Base-by-base conservation (phyloP, 2,888 invertebrate genomes). In the Steinernema hermaphroditum region DNA sequence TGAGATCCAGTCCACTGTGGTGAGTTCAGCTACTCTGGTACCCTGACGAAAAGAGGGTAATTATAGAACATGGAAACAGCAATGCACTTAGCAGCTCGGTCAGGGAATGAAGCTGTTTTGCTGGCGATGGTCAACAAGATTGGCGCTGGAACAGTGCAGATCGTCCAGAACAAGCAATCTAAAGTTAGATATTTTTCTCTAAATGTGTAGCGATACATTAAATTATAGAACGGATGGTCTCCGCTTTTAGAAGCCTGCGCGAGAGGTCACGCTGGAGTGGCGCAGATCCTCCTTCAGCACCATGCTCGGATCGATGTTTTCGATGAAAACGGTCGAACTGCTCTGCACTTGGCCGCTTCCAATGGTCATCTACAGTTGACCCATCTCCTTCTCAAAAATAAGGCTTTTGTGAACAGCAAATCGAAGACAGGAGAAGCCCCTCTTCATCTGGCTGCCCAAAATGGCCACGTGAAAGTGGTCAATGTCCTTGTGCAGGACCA, bases 291-390 rank as follows among this genome's bases (percentile, higher is more conserved):
- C 8, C 72, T 82, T 0, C 76, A 92, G 46, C 94, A 96, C 88
- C 95, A 97, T 87, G 97, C 97, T 9, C 91, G 98, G 86, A 97
- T 98, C 22, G 98, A 98, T 87, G 97, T 98, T 0, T 99, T 99
- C 88, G 98, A 98, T 87, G 92, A 92, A 78, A 96, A 97, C 69
- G 90, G 90, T 2, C 88, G 96, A 84, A 96, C 96, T 1, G 96
- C 96, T 0, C 90, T 97, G 69, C 96, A 97, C 88, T 89, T 96
- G 82, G 95, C 96, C 0, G 89, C 89, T 0, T 95, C 96, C 88
- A 92, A 92, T 84, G 96, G 96, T 1, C 96, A 95, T 81, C 90
- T 87, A 57, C 87, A 88, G 44, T 88, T 90, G 1, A 89, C 94
- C 91, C 89, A 90, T 77, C 86, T 89, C 0, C 89, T 98, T 70